These are phyloP conservation scores for Clarias platycephalus DNA, from an alignment of 2,797 vertebrate genomes.

Conservation along the genomic window DNA sequence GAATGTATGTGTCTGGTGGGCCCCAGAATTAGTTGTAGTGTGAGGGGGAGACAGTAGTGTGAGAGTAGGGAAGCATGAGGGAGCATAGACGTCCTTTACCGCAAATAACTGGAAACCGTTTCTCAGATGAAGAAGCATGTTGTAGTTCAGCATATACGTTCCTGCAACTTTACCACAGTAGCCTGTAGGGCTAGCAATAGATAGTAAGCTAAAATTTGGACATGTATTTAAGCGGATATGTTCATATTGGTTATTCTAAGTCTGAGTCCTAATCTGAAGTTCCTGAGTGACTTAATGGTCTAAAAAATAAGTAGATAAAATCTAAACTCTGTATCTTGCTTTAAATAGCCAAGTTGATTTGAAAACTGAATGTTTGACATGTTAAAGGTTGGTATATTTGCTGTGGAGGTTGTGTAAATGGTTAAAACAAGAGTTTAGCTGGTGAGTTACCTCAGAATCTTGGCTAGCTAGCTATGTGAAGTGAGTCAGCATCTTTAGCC, in stretches of 20 bases:
- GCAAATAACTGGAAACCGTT: slow-evolving; percentile 46
- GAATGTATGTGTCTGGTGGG: slow-evolving; percentile 82
- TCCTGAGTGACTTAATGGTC: background rate
- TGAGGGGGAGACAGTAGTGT: slow-evolving; percentile 39
- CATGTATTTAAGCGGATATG: too few relatives aligned
- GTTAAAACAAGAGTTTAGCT: background rate
- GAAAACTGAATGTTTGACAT: background rate
- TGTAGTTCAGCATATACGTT: background rate
- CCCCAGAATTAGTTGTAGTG: slow-evolving; percentile 71
- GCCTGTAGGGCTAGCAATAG: background rate
- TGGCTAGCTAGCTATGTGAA: background rate
- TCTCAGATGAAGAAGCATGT: slow-evolving; percentile 13
- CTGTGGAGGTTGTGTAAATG: background rate
- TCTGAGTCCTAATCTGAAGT: slow-evolving; percentile 66
- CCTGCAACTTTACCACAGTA: background rate
- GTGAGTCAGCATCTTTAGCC: background rate
- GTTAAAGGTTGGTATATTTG: background rate
- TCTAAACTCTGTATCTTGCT: background rate
- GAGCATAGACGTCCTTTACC: slow-evolving; percentile 56
- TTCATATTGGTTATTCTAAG: background rate
- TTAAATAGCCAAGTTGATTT: background rate
- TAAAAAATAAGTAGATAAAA: background rate
- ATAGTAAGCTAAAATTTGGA: background rate
- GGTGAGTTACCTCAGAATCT: background rate
- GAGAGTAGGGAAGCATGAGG: slow-evolving; percentile 14